Conservation (phyloP, 2,888 invertebrate species). For the Drosophila borborema region DNA sequence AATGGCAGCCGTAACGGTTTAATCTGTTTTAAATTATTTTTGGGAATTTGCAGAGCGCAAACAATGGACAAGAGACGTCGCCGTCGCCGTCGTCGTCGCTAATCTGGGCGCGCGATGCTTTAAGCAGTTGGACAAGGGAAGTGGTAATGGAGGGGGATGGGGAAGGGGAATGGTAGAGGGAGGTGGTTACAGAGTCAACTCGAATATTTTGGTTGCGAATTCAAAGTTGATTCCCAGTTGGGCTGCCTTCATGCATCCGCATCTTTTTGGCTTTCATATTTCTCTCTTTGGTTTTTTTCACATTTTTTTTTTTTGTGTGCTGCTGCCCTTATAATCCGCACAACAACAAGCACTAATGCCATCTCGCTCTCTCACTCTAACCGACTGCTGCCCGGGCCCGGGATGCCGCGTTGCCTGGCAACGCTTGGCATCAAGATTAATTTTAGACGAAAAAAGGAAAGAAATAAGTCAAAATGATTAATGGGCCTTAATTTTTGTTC, state of each 20-base stretch:
- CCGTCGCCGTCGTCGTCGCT: conserved; percentile 25
- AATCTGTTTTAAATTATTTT: conserved; percentile 84
- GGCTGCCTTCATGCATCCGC: conserved; percentile 42
- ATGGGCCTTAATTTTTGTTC: conserved; percentile 81
- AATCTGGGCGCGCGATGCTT: conserved; percentile 45
- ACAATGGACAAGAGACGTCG: conserved; percentile 42
- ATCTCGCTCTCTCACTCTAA: conserved; percentile 29
- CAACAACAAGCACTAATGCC: conserved; percentile 40
- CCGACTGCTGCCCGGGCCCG: conserved; percentile 26
- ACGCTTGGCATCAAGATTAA: conserved; percentile 82
- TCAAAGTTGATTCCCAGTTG: conserved; percentile 50
- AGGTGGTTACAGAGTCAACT: conserved; percentile 17
- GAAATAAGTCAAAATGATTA: conserved; percentile 84
- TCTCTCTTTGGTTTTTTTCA: conserved; percentile 15
- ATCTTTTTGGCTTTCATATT: conserved; percentile 62
- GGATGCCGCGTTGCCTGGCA: conserved; percentile 69
- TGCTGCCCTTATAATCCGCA: conserved; percentile 72
- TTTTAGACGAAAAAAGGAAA: conserved; percentile 83
- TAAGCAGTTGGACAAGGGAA: neutral
- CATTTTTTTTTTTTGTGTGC: conserved; percentile 38
- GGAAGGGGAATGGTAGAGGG: neutral
- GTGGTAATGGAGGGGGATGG: neutral
- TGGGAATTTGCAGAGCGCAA: conserved; percentile 57
- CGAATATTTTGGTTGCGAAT: conserved; percentile 44
- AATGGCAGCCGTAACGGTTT: conserved; percentile 83